phyloP scores from a whole-genome alignment of 2,113 vertebrate species.

The Rhineura floridana region DNA sequence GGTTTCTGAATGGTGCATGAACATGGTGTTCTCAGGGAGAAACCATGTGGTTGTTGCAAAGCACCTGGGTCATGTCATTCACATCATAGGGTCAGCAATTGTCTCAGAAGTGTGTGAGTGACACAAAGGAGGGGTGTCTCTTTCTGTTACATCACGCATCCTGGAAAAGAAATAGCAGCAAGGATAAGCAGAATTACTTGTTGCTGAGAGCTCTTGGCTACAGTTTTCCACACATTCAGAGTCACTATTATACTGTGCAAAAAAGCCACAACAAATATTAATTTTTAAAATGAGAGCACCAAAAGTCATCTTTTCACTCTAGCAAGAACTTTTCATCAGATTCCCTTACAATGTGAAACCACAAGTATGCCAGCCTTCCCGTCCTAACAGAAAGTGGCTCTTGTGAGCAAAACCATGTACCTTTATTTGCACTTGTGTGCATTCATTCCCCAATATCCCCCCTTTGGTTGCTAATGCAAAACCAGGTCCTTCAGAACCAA shows the following conservation, averaged over 20 bases:
- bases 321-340: background rate
- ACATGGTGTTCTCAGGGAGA: background rate
- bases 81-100: background rate
- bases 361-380: background rate
- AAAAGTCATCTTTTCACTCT: background rate
- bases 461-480: background rate
- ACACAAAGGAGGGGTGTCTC: background rate
- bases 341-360: background rate
- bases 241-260: background rate
- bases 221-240: background rate
- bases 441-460: no score
- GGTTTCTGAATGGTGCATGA: background rate
- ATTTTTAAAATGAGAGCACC: background rate
- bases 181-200: background rate
- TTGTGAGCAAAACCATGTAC: background rate
- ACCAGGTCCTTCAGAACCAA: background rate
- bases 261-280: background rate
- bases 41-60: no score
- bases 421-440: background rate
- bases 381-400: background rate
- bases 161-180: background rate
- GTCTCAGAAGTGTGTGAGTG: background rate
- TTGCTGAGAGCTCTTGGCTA: background rate
- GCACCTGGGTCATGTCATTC: background rate
- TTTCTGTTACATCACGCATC: background rate